Percentiles rank a stretch among this genome's conserved stretches.
These are phyloP conservation scores for Athripsodes cinereus DNA, from an alignment of 2,888 invertebrate genomes.

Conservation along the genomic window DNA sequence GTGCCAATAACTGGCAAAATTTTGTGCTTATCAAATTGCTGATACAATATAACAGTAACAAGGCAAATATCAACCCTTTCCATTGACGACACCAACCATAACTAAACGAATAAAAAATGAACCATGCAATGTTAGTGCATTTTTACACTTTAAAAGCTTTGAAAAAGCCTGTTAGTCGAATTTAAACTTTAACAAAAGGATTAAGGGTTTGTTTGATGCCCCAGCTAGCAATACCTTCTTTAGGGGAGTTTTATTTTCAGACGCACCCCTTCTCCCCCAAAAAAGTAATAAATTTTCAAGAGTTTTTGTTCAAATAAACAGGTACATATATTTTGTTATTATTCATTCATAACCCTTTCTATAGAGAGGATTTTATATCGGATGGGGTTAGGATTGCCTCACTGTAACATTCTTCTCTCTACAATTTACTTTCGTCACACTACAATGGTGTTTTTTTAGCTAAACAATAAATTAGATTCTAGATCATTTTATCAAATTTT, in stretches of 20 bases:
- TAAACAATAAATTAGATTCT: slow-evolving; percentile 4
- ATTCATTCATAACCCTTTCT: slow-evolving; percentile 27
- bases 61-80: not conserved
- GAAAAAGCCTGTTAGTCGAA: slow-evolving; percentile 28
- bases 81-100: slow-evolving; percentile 19
- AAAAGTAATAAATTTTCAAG: slow-evolving; percentile 26
- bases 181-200: slow-evolving; percentile 26
- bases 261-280: slow-evolving; percentile 19
- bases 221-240: slow-evolving; percentile 9
- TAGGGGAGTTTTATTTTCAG: slow-evolving; percentile 27
- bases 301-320: slow-evolving; percentile 27
- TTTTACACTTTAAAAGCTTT: slow-evolving; percentile 26
- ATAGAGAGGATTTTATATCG: not conserved
- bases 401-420: not conserved
- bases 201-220: slow-evolving; percentile 22
- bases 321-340: slow-evolving; percentile 24
- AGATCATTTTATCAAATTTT: not conserved
- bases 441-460: slow-evolving; percentile 5
- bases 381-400: not conserved
- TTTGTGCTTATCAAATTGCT: no score
- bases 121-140: slow-evolving; percentile 21
- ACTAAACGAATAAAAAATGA: slow-evolving; percentile 26
- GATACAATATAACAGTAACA: no score
- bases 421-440: slow-evolving; percentile 13
- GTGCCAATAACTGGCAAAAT: no score